Evolutionary conservation across 2,113 vertebrate genomes (phyloP).

Genomic region (Pipra filicauda): DNA sequence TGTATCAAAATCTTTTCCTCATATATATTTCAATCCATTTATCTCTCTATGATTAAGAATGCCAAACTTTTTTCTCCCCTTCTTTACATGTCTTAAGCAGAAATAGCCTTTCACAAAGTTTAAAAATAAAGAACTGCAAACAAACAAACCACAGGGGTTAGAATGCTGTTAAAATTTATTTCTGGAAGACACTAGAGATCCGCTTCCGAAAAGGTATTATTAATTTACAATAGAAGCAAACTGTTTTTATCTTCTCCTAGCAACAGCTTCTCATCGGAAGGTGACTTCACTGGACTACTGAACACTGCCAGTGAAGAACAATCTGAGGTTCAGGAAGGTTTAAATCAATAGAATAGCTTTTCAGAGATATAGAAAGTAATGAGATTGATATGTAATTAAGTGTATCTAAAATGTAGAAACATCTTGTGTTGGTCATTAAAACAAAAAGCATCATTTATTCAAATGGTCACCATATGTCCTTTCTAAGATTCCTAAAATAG

Average conservation of each 20-base stretch:
- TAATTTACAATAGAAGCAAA: neutral
- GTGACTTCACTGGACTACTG: neutral
- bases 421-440: neutral
- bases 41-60: neutral
- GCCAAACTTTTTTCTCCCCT: neutral
- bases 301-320: neutral
- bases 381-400: neutral
- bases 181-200: neutral
- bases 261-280: neutral
- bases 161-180: neutral
- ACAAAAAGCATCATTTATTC: neutral
- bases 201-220: neutral
- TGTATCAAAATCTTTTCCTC: neutral
- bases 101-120: neutral
- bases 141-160: neutral
- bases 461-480: neutral
- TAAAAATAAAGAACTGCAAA: neutral
- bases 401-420: neutral
- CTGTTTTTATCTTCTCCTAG: neutral
- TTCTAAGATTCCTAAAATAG: neutral
- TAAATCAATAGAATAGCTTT: constrained; percentile 14
- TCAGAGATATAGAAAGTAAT: neutral
- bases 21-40: neutral
- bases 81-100: neutral
- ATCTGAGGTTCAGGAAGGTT: neutral